Base-by-base conservation (phyloP, 2,113 vertebrate species). In the Acrocephalus arundinaceus region DNA sequence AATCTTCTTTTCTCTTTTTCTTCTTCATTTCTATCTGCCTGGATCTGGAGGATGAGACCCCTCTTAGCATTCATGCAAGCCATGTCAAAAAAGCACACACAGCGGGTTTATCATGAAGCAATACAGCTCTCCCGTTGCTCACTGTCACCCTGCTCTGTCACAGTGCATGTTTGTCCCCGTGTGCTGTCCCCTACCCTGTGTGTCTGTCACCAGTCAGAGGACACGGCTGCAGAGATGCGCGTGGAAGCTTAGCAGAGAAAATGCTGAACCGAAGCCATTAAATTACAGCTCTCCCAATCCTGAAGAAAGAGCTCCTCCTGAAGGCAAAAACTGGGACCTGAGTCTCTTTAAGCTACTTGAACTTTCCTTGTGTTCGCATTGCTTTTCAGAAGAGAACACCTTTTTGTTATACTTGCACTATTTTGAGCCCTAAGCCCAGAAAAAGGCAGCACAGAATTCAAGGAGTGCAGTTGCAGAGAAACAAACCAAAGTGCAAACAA, bases 291-390 rank as follows among this genome's bases (percentile, higher is more conserved):
- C 46, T 75, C 31, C 37, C 41, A 27, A 39, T 27, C 17, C 63
- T 82, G 94, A 96, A 93, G 89, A 86, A 90, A 55, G 45, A 93
- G 90, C 94, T 91, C 93, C 91, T 97, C 90, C 89, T 62, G 63
- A 96, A 93, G 85, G 91, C 93, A 94, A 54, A 82, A 85, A 1
- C 1, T 4, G 54, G 71, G 14, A 91, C 87, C 62, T 62, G 79
- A n/a, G 77, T 46, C 77, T 82, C 63, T 63, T 49, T n/a, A 13
- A 70, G 33, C 57, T 19, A 1, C 39, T 51, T 51, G 43, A 76
- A 57, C 70, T 81, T 55, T 3, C 48, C 27, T 8, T 81, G 63
- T 46, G 70, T 23, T 82, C 0, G 2, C 55, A 2, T 31, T 51
- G 83, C 70, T 8, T 63, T 17, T 25, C 31, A 51, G 76, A 90